Conservation (phyloP, 2,888 invertebrate species). For the Micoletzkya japonica region DNA sequence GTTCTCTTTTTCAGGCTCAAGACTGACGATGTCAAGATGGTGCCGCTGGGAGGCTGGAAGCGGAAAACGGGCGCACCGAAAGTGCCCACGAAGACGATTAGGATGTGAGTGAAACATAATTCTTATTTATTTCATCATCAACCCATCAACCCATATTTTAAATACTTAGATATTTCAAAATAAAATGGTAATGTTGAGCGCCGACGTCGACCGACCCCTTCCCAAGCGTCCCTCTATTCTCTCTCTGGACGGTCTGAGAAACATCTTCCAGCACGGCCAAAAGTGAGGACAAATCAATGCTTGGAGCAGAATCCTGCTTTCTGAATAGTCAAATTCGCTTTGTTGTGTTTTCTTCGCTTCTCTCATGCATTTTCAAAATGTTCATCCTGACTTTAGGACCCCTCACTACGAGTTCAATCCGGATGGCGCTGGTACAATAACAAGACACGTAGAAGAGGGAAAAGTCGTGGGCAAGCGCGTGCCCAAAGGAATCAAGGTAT, state of each 20-base stretch:
- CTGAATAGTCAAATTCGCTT: too few species aligned
- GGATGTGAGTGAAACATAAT: neutral
- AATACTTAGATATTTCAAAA: too few species aligned
- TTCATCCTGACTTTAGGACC: conserved; percentile 1
- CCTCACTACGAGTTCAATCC: conserved; percentile 13
- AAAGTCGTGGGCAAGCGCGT: conserved; percentile 12
- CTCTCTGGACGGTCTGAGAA: conserved; percentile 2
- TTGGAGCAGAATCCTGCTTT: neutral
- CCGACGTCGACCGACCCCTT: neutral
- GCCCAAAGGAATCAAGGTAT: too few species aligned
- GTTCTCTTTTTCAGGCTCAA: neutral
- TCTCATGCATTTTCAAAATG: neutral
- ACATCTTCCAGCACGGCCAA: conserved; percentile 4
- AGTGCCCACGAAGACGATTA: neutral
- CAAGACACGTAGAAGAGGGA: neutral
- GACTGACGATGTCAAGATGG: too few species aligned
- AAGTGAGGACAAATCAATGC: neutral
- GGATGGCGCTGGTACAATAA: conserved; percentile 2
- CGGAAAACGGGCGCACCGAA: neutral
- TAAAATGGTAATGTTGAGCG: too few species aligned
- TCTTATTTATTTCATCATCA: neutral
- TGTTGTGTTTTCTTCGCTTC: neutral
- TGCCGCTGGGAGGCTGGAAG: neutral
- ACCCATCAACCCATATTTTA: too few species aligned
- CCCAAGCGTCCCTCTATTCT: conserved; percentile 13